Evolutionary conservation across 23 tunicate genomes (phyloP), one percentile per base, ranked within the genome.

Genomic region (Phallusia fumigata): DNA sequence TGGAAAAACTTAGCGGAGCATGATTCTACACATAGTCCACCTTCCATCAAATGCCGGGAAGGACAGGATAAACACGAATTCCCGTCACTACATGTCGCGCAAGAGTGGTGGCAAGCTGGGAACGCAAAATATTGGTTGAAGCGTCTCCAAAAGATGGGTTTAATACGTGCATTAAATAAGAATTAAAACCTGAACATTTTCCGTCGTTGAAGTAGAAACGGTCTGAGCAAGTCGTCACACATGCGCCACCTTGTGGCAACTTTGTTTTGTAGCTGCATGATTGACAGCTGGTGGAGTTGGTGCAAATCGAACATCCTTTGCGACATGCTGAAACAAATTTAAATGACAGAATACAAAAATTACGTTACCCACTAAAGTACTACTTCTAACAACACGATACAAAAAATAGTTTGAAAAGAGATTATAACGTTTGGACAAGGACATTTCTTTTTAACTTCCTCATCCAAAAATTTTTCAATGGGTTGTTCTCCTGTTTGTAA

Each of bases 61-160:
- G 90, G 81, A 79, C 96, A 91, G 15, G 96, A 28, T 36, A 32
- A 33, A 83, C 96, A 91, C 19, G 65, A 44, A 36, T 36, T 53
- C n/a, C 53, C 18, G 28, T 32, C 58, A 58, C 80, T 73, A 65
- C 96, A 91, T 24, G 90, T 75, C 33, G 87, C 81, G 49, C 96
- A 91, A 8, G 96, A 86, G 49, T 52, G 32, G 35, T 91, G 90
- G 50, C 96, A 91, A 52, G 87, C 96, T 91, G 80, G 11, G 65
- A 52, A 34, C 13, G 24, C 96, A 83, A 22, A 40, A 24, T 58
- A 6, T 21, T 58, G 13, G 69, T 24, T 58, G 28, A 58, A 24
- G 3, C 58, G 58, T 51, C 18, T 51, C 58, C 15, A 51, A 13
- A 51, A 15, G 58, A 51, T 13, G 58, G n/a, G n/a, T n/a, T n/a